Evolutionary conservation across 1,140 invertebrate species (phyloP).

Genomic region (Ceratosolen fusciceps): DNA sequence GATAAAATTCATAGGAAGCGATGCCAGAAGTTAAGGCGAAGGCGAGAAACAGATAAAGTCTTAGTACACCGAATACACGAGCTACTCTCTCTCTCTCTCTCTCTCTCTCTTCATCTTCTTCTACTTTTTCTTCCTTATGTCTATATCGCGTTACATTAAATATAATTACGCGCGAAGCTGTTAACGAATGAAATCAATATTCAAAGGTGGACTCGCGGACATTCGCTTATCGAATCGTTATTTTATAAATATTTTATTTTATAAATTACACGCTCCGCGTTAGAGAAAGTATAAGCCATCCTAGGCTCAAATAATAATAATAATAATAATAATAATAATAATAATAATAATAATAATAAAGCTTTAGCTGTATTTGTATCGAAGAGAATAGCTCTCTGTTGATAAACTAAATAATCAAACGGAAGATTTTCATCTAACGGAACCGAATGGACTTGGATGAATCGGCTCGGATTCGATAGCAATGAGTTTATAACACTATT

Average conservation of each 20-base stretch:
- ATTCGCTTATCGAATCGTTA: not conserved
- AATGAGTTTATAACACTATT: too few relatives aligned
- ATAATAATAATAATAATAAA: too few relatives aligned
- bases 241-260: not conserved
- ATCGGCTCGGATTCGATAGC: not conserved
- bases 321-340: too few relatives aligned
- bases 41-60: not conserved
- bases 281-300: too few relatives aligned
- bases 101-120: not conserved
- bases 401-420: not conserved
- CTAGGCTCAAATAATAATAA: too few relatives aligned
- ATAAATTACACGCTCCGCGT: not conserved
- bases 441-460: not conserved
- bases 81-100: not conserved
- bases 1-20: not conserved
- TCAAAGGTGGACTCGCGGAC: not conserved
- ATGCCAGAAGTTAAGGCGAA: not conserved
- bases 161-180: not conserved
- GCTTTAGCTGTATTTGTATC: not conserved
- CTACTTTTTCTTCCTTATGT: not conserved
- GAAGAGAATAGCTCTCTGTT: not conserved
- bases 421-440: not conserved
- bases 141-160: not conserved
- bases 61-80: not conserved
- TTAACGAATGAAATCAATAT: not conserved